Percentiles rank a stretch among this genome's conserved stretches.
Evolutionary conservation across 2,797 vertebrate species (phyloP).

Genomic region (Darevskia nairensis): DNA sequence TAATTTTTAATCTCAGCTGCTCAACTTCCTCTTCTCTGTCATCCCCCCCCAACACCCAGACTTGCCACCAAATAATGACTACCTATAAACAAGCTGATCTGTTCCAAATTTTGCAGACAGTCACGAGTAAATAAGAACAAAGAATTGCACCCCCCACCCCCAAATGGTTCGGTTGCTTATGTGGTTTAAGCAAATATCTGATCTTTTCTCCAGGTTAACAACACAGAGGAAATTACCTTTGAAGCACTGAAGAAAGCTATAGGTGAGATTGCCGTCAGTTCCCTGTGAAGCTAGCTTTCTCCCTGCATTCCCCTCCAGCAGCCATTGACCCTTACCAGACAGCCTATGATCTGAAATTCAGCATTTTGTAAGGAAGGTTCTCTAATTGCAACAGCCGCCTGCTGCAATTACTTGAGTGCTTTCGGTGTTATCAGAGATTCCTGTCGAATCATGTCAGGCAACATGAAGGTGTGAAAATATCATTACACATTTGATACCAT

Average conservation of each 20-base stretch:
- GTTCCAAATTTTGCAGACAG: background rate
- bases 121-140: background rate
- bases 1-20: background rate
- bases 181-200: background rate
- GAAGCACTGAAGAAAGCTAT: constrained; percentile 98
- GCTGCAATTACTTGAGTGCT: background rate
- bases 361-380: background rate
- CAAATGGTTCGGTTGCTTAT: background rate
- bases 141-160: too few relatives aligned
- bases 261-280: constrained; percentile 79
- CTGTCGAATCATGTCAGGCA: background rate
- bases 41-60: background rate
- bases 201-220: constrained; percentile 81
- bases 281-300: background rate
- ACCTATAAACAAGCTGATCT: background rate
- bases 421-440: background rate
- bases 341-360: background rate
- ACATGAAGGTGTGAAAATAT: background rate
- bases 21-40: background rate
- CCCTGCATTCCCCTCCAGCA: too few relatives aligned
- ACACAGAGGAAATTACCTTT: constrained; percentile 97
- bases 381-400: background rate
- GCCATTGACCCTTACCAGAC: too few relatives aligned
- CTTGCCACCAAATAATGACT: background rate
- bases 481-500: accelerated